phyloP scores from a whole-genome alignment of 2,888 invertebrate genomes.

The Dione vanillae region DNA sequence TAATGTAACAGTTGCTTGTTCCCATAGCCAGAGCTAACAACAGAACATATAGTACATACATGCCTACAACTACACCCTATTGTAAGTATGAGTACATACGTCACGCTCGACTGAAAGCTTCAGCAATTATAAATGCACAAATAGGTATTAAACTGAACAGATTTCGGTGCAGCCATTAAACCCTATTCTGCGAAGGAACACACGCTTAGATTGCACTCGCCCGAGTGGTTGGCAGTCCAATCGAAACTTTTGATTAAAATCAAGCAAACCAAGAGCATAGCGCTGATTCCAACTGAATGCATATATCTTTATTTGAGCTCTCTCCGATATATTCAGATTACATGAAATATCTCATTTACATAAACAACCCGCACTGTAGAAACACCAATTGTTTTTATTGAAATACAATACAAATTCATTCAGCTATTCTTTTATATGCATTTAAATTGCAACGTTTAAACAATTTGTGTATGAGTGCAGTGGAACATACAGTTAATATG shows the following conservation, averaged over 20 bases:
- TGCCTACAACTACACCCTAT: no score
- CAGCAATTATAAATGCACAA: slow-evolving; percentile 74
- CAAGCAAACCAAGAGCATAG: slow-evolving; percentile 74
- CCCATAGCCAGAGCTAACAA: background rate
- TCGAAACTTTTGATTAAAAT: slow-evolving; percentile 84
- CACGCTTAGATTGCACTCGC: slow-evolving; percentile 67
- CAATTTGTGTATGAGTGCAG: slow-evolving; percentile 6
- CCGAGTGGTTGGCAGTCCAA: slow-evolving; percentile 73
- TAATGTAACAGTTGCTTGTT: background rate
- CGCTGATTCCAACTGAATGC: slow-evolving; percentile 66
- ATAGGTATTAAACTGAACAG: slow-evolving; percentile 72
- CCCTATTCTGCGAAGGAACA: slow-evolving; percentile 61
- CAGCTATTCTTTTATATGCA: slow-evolving; percentile 16
- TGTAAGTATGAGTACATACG: background rate
- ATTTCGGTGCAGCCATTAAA: slow-evolving; percentile 74
- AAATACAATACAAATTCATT: slow-evolving; percentile 20
- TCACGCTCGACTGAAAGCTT: slow-evolving; percentile 56
- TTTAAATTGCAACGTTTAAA: slow-evolving; percentile 21
- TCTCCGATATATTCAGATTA: slow-evolving; percentile 71
- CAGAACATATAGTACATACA: background rate
- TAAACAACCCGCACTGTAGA: slow-evolving; percentile 19
- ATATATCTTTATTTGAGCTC: slow-evolving; percentile 80
- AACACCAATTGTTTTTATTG: slow-evolving; percentile 40
- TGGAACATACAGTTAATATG: slow-evolving; percentile 3
- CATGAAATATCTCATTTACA: slow-evolving; percentile 50